Percentiles rank a stretch among this genome's conserved stretches.
phyloP scores from a whole-genome alignment of 2,888 invertebrate genomes.

The Gibbula magus region DNA sequence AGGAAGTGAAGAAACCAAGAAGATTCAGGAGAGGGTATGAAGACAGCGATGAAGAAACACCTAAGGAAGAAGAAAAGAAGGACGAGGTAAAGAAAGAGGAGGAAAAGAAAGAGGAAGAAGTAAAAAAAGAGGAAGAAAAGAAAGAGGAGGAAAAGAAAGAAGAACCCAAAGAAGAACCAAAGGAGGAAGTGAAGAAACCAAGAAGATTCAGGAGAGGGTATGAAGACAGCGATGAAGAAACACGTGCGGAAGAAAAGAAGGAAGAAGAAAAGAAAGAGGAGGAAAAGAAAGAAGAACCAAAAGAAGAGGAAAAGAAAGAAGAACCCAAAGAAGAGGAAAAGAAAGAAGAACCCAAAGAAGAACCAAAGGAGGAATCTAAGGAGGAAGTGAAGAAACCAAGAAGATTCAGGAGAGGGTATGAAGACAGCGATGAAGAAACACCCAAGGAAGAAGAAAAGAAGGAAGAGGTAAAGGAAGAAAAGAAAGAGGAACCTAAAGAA shows the following conservation, averaged over 20 bases:
- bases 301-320: slow-evolving; percentile 1
- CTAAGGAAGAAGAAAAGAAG: too few species aligned
- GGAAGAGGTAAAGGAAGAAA: background rate
- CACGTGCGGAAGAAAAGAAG: background rate
- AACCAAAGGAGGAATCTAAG: background rate
- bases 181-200: background rate
- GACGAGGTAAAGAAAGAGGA: too few species aligned
- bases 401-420: background rate
- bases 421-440: background rate
- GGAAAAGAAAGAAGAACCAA: background rate
- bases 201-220: background rate
- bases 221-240: background rate
- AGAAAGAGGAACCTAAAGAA: background rate
- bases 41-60: background rate
- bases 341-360: background rate
- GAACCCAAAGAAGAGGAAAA: background rate
- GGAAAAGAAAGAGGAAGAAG: background rate
- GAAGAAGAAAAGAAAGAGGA: background rate
- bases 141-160: background rate
- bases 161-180: background rate
- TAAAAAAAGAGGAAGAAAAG: background rate
- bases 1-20: background rate
- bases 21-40: too few species aligned
- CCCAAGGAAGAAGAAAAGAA: slow-evolving; percentile 19
- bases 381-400: slow-evolving; percentile 7